A percentile compares a stretch with the other conserved stretches of the same genome.
phyloP scores from a whole-genome alignment of 2,797 vertebrate genomes.

The Valencia hispanica region DNA sequence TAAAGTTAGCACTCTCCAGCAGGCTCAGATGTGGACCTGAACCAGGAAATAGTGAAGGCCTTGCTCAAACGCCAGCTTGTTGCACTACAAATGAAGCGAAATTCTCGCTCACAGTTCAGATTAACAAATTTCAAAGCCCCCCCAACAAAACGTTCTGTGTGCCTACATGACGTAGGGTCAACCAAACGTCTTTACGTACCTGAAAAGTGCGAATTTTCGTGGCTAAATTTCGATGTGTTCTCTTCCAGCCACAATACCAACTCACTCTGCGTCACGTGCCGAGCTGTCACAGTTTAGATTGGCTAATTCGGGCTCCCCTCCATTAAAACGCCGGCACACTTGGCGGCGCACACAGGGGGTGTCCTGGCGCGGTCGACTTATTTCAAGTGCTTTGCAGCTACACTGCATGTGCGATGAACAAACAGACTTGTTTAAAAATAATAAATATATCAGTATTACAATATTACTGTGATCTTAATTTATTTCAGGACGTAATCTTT shows the following conservation, averaged over 20 bases:
- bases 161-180: neutral
- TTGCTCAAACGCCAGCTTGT: constrained; percentile 36
- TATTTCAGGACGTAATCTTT: neutral
- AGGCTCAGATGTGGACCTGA: constrained; percentile 59
- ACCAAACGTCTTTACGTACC: constrained; percentile 61
- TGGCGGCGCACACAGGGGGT: neutral
- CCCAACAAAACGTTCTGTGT: neutral
- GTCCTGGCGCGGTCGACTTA: neutral
- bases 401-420: neutral
- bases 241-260: constrained; percentile 68
- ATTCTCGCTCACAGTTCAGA: neutral
- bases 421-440: neutral
- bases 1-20: constrained; percentile 21
- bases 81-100: constrained; percentile 5
- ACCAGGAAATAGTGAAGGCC: constrained; percentile 67
- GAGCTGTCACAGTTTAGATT: constrained; percentile 59
- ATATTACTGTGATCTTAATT: neutral
- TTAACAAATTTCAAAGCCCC: neutral
- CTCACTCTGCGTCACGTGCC: constrained; percentile 68
- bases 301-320: constrained; percentile 44
- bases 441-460: neutral
- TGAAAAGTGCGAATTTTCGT: constrained; percentile 67
- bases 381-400: neutral
- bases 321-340: neutral
- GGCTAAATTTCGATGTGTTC: constrained; percentile 63